Conservation (phyloP, 2,113 vertebrate species). For the Syrrhaptes paradoxus region DNA sequence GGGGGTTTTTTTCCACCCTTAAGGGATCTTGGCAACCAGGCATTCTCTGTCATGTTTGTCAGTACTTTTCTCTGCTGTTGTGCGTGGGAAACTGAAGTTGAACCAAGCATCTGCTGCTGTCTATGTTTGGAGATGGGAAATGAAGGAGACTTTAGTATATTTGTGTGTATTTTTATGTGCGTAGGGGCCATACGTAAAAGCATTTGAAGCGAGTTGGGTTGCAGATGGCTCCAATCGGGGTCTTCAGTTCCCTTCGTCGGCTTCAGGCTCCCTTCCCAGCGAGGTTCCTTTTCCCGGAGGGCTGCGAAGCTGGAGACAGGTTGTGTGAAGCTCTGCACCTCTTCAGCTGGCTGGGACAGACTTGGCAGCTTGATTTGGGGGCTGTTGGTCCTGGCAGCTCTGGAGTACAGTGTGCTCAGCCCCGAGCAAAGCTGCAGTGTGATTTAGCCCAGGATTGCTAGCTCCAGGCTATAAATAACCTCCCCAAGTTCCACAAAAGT, state of each 20-base stretch:
- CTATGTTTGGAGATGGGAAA: slow-evolving; percentile 49
- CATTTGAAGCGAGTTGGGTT: not conserved
- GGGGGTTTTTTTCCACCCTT: not conserved
- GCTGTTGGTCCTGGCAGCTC: slow-evolving; percentile 46
- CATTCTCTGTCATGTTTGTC: not conserved
- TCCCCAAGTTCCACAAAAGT: slow-evolving; percentile 21
- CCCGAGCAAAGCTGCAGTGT: slow-evolving; percentile 18
- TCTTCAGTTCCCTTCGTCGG: not conserved
- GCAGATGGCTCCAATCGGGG: accelerated
- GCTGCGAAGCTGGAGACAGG: not conserved
- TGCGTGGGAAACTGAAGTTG: slow-evolving; percentile 51
- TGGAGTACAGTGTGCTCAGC: not conserved
- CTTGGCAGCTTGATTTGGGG: not conserved
- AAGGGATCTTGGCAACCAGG: slow-evolving; percentile 25
- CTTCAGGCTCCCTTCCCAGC: not conserved
- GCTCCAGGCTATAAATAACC: slow-evolving; percentile 60
- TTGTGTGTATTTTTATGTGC: not conserved
- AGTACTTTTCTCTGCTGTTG: slow-evolving; percentile 21
- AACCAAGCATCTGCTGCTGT: slow-evolving; percentile 45
- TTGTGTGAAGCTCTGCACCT: not conserved
- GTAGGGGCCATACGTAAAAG: not conserved
- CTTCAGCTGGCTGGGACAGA: not conserved
- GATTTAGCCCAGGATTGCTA: not conserved
- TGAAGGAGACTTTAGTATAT: not conserved
- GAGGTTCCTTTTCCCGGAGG: not conserved